Evolutionary conservation across 1,140 invertebrate genomes (phyloP), one percentile per base, ranked within the genome.

Genomic region (Asbolus verrucosus): DNA sequence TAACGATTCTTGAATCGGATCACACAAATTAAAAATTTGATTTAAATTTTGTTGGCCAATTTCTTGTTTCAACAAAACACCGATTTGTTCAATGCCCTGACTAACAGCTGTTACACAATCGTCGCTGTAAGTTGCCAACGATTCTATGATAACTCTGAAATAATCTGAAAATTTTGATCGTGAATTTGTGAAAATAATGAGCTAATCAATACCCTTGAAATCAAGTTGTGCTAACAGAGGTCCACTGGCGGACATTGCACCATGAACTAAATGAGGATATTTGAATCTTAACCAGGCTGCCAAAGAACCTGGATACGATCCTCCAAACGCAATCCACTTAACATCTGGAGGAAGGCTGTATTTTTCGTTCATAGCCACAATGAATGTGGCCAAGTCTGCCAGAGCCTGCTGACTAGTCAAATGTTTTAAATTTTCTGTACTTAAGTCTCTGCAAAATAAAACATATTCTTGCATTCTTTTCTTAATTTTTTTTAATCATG

Each of bases 311-410:
- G 94, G 90, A 82, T 98, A 98, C 0, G 94, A 96, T 1, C 96
- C 95, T 16, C 96, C 96, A 81, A 97, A 97, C 1, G 89, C 89
- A 67, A 98, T 90, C 92, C 94, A 96, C 83, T 94, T 94, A n/a
- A 87, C 86, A 14, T 84, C 78, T 3, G 77, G 75, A 0, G 83
- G 81, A 21, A 95, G 81, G 24, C 89, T 86, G 67, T 90, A 87
- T 72, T 88, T 80, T 5, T 81, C 67, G 75, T 89, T 91, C 85
- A 92, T 92, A 38, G 80, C 85, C 46, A 80, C 75, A 18, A 95
- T 92, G 76, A 98, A 97, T 65, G 86, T 85, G 0, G 94, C 94
- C 41, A 96, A 82, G 83, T 97, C 95, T n/a, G 90, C 93, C 24
- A 98, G 81, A 0, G 95, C 95, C 83, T 97, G 94, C 72, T 93